Evolutionary conservation across 2,888 invertebrate genomes (phyloP), one percentile per base, ranked within the genome.

Genomic region (Mythimna loreyi): DNA sequence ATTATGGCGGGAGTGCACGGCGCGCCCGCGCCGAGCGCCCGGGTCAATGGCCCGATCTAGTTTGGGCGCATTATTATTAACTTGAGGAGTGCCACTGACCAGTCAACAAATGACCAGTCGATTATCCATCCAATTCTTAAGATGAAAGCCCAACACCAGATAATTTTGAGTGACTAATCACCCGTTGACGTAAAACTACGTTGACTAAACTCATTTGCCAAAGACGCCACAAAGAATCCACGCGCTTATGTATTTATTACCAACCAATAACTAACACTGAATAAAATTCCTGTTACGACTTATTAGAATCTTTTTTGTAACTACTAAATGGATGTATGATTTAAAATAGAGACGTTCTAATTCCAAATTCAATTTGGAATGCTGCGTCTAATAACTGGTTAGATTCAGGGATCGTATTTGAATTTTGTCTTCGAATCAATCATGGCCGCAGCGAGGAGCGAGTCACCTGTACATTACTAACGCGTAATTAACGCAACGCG

Each of bases 11-110:
- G 91, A 91, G 89, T 89, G 88, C 85, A 80, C 80, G 82, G 66
- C 81, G 93, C 93, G 93, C 92, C 89, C 91, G 91, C 91, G 90
- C 90, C 88, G 90, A 85, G 86, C 88, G 88, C 84, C 85, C 88
- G 92, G 95, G 94, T 95, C 95, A 93, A 93, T 87, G 94, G 86
- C 95, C 95, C 93, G 95, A 87, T 96, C 95, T 96, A 95, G 95
- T 96, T 95, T 95, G 95, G 95, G 95, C 92, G 92, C 91, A 93
- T 94, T 95, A 95, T 94, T 95, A 95, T 95, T 94, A 95, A 92
- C 93, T 92, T 90, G 86, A 89, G 85, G 85, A 90, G 87, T 90
- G 90, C 90, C 86, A 89, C 87, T 88, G 92, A 89, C 91, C 92
- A 91, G 84, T 85, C 84, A 85, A 89, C 88, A 89, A 89, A 89